Evolutionary conservation across 2,888 invertebrate species (phyloP).

Genomic region (Cataglyphis altisquamis): DNA sequence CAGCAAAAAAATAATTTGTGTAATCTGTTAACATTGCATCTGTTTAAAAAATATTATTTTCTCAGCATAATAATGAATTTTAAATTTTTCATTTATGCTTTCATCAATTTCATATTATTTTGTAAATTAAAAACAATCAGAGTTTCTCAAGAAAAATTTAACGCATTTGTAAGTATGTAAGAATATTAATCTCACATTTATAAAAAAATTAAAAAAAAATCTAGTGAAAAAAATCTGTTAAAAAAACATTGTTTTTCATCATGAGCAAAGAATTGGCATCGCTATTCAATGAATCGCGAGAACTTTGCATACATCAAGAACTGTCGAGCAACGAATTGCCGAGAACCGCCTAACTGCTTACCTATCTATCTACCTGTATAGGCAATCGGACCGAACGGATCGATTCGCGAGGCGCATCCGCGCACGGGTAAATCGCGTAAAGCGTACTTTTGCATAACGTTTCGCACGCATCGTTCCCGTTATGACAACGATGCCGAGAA

Average conservation of each 20-base stretch:
- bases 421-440: constrained; percentile 36
- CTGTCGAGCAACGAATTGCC: constrained; percentile 34
- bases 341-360: constrained; percentile 8
- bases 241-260: constrained; percentile 17
- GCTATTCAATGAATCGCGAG: neutral
- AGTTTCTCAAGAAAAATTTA: neutral
- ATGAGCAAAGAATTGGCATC: neutral
- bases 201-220: too few species aligned
- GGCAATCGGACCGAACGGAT: constrained; percentile 33
- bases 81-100: too few species aligned
- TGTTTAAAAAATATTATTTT: constrained; percentile 1
- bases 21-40: neutral
- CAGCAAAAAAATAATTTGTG: neutral
- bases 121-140: neutral
- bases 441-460: constrained; percentile 46
- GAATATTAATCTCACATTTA: neutral
- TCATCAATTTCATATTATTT: too few species aligned
- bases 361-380: constrained; percentile 9
- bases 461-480: constrained; percentile 66
- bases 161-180: neutral
- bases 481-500: constrained; percentile 58
- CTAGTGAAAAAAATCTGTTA: neutral
- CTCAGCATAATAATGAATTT: neutral
- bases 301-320: constrained; percentile 13
- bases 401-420: constrained; percentile 39